These are phyloP conservation scores for Paelopatides confundens DNA, from an alignment of 53 echinoderm and acorn worm species.

Conservation along the genomic window DNA sequence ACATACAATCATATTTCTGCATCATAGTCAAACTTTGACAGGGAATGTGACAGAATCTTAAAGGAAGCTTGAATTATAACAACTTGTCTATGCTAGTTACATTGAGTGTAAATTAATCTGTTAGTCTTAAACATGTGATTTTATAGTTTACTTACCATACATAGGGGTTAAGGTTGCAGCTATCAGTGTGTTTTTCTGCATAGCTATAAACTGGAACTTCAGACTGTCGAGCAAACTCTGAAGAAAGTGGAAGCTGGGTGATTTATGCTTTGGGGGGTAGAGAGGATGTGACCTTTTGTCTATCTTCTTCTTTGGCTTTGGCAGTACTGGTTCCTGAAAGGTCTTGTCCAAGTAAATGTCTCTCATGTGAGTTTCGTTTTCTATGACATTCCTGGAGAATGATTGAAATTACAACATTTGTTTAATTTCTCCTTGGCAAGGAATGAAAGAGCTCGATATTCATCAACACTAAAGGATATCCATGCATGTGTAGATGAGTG, in stretches of 20 bases:
- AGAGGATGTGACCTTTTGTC: neutral
- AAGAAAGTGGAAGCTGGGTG: constrained; percentile 67
- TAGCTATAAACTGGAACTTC: constrained; percentile 75
- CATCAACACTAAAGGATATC: no score
- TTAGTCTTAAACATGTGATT: no score
- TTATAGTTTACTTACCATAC: constrained; percentile 74
- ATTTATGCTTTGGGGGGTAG: neutral
- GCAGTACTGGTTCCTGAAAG: neutral
- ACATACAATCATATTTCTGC: no score
- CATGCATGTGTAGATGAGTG: no score
- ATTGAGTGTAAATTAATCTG: no score
- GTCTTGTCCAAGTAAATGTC: neutral
- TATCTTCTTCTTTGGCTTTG: neutral
- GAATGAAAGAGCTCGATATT: no score
- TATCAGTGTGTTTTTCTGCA: constrained; percentile 70
- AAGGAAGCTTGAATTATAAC: no score
- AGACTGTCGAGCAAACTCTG: constrained; percentile 73
- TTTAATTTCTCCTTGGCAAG: no score
- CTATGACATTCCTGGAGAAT: neutral
- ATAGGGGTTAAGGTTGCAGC: constrained; percentile 87
- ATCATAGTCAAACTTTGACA: no score
- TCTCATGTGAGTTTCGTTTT: constrained; percentile 24
- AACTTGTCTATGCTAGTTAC: no score
- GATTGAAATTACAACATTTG: neutral
- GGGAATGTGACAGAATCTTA: no score